Evolutionary conservation across 2,888 invertebrate species (phyloP).

Genomic region (Myathropa florea): DNA sequence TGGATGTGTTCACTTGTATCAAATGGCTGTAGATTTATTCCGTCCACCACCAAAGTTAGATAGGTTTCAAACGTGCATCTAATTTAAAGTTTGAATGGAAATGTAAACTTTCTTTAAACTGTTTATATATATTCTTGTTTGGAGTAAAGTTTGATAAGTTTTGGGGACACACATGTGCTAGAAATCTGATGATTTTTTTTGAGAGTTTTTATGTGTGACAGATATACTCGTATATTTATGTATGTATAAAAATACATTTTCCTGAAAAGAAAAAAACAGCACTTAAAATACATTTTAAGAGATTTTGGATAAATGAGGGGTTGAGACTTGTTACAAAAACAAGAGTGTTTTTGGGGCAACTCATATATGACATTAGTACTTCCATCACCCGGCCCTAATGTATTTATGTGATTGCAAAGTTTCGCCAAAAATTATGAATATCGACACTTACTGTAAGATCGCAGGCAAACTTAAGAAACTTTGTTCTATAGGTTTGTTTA

Average conservation of each 20-base stretch:
- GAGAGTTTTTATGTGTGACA: background rate
- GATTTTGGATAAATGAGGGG: no score
- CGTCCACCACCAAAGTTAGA: background rate
- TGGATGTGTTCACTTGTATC: background rate
- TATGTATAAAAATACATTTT: background rate
- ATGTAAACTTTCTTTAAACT: background rate
- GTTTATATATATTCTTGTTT: background rate
- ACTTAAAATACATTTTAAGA: no score
- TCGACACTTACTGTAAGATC: no score
- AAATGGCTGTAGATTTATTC: slow-evolving; percentile 20
- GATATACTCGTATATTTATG: background rate
- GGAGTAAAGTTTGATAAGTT: background rate
- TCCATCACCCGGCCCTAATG: no score
- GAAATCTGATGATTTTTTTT: background rate
- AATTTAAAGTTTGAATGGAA: slow-evolving; percentile 22
- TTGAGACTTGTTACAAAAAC: no score
- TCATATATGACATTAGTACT: no score
- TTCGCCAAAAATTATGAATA: no score
- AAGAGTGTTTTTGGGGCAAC: no score
- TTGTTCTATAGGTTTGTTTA: no score
- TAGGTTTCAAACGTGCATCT: background rate
- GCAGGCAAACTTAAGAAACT: no score
- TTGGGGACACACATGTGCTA: background rate
- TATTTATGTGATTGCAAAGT: no score
- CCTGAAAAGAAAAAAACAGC: no score